These are phyloP conservation scores for Cryptus armator DNA, from an alignment of 2,888 invertebrate genomes.

Conservation along the genomic window DNA sequence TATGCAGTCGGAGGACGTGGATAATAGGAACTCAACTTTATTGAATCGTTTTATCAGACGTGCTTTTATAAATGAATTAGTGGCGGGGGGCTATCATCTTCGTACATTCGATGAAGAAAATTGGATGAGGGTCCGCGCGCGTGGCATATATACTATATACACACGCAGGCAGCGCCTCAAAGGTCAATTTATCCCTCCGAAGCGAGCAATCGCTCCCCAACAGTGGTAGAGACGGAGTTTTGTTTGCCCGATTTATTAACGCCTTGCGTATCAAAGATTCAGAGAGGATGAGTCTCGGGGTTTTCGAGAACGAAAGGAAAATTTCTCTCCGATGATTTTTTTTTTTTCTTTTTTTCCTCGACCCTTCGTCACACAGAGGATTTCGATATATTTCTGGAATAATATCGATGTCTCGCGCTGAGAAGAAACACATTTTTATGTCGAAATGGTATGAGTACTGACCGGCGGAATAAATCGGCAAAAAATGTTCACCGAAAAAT, in stretches of 20 bases:
- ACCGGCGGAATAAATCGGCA: conserved; percentile 20
- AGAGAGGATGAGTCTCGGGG: not conserved
- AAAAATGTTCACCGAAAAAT: conserved; percentile 29
- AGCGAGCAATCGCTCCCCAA: not conserved
- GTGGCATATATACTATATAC: conserved; percentile 2
- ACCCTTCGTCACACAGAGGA: not conserved
- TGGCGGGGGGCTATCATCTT: conserved; percentile 30
- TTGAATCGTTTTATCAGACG: conserved; percentile 35
- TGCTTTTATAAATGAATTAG: conserved; percentile 42
- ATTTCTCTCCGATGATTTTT: conserved; percentile 4
- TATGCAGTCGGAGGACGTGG: not conserved
- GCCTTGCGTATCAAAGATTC: conserved; percentile 15
- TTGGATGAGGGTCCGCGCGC: conserved; percentile 39
- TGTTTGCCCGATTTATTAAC: conserved; percentile 37
- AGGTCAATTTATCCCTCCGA: conserved; percentile 23
- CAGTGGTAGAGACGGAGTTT: not conserved
- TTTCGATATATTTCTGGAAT: conserved; percentile 27
- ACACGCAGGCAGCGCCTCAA: not conserved
- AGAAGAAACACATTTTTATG: not conserved
- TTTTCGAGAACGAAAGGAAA: not conserved
- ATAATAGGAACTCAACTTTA: conserved; percentile 22
- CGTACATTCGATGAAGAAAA: conserved; percentile 27
- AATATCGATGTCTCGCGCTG: not conserved
- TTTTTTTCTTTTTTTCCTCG: not conserved
- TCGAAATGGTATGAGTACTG: not conserved